Evolutionary conservation across 2,113 vertebrate genomes (phyloP).

Genomic region (Neopipo cinnamomea): DNA sequence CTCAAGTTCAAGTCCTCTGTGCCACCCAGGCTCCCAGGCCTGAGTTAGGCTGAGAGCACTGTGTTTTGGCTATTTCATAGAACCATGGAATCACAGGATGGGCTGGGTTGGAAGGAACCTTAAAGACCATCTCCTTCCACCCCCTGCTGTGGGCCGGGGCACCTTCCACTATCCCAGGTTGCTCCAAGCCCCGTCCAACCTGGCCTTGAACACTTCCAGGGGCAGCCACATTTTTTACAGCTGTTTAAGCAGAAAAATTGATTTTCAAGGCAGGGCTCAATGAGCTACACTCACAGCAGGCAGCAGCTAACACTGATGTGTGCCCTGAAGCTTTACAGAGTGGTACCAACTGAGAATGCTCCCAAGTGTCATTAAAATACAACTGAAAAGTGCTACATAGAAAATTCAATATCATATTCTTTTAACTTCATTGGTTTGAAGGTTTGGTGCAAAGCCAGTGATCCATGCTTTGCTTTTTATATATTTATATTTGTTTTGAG

Average conservation of each 20-base stretch:
- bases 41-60: not conserved
- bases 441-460: not conserved
- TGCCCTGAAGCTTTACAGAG: conserved; percentile 26
- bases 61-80: not conserved
- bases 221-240: not conserved
- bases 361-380: not conserved
- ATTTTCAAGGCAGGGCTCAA: not conserved
- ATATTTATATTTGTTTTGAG: not conserved
- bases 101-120: not conserved
- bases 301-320: not conserved
- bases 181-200: rapidly evolving
- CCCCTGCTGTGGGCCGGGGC: not conserved
- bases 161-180: not conserved
- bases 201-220: not conserved
- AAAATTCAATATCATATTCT: not conserved
- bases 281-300: conserved; percentile 2
- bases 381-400: not conserved
- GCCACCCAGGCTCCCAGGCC: not conserved
- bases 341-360: not conserved
- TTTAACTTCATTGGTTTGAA: not conserved
- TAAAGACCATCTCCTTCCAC: rapidly evolving
- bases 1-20: not conserved
- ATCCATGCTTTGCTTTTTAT: not conserved
- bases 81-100: not conserved
- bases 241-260: not conserved